Evolutionary conservation across 2,113 vertebrate genomes (phyloP).

Genomic region (Raja brachyura): DNA sequence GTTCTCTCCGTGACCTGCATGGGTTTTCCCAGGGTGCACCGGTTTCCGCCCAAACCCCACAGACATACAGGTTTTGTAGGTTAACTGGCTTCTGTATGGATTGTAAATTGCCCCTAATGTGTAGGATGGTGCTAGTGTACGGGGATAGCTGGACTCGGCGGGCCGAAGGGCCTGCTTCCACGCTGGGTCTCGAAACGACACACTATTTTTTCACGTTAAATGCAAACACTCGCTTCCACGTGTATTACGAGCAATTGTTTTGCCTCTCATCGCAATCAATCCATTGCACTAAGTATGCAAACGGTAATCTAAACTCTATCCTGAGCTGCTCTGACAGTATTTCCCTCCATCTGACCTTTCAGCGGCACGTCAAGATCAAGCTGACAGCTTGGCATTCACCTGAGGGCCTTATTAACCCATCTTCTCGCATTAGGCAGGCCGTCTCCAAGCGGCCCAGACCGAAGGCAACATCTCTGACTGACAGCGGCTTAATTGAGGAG

Average conservation of each 20-base stretch:
- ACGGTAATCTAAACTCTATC: conserved; percentile 22
- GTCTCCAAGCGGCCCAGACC: conserved; percentile 61
- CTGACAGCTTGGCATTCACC: conserved; percentile 60
- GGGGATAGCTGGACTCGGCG: too few species aligned
- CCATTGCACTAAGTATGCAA: conserved; percentile 13
- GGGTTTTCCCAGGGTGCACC: too few species aligned
- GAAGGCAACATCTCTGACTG: conserved; percentile 52
- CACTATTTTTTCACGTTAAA: not conserved
- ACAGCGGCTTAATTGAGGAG: conserved; percentile 74
- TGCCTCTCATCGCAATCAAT: not conserved
- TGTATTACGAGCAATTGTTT: not conserved
- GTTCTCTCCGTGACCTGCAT: too few species aligned
- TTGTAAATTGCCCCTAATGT: too few species aligned
- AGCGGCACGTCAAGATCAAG: conserved; percentile 48
- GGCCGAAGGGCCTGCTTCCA: too few species aligned
- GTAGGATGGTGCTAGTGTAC: too few species aligned
- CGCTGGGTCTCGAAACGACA: too few species aligned
- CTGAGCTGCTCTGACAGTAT: not conserved
- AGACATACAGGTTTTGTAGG: too few species aligned
- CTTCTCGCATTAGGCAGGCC: conserved; percentile 47
- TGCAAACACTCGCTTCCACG: not conserved
- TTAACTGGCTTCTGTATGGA: too few species aligned
- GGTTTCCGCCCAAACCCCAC: too few species aligned
- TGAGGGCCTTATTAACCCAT: conserved; percentile 59
- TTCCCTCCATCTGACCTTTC: conserved; percentile 47